phyloP scores from a whole-genome alignment of 2,797 vertebrate genomes.

The Coccyzus lansbergi region DNA sequence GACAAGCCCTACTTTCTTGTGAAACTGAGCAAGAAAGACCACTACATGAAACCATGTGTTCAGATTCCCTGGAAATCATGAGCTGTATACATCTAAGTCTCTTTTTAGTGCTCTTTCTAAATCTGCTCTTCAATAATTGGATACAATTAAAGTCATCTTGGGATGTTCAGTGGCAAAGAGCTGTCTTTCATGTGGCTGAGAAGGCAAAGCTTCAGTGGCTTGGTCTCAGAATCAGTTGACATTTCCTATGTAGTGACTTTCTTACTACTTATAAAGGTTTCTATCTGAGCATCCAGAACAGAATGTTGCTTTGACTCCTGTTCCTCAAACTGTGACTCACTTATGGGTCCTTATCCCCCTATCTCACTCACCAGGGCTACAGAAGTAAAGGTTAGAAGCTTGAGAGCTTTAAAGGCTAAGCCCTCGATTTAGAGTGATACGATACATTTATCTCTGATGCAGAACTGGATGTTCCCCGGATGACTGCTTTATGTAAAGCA shows the following conservation, averaged over 20 bases:
- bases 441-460: not conserved
- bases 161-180: not conserved
- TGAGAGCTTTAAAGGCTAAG: not conserved
- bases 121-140: not conserved
- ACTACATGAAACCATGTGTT: not conserved
- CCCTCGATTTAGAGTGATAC: not conserved
- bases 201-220: not conserved
- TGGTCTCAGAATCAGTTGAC: not conserved
- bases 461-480: not conserved
- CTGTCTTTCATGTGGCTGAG: not conserved
- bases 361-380: conserved; percentile 5
- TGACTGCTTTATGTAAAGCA: not conserved
- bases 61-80: not conserved
- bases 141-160: not conserved
- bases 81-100: not conserved
- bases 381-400: conserved; percentile 29
- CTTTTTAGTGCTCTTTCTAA: not conserved
- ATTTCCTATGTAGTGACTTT: not conserved
- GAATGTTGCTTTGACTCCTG: conserved; percentile 27
- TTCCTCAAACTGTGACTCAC: conserved; percentile 11
- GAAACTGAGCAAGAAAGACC: not conserved
- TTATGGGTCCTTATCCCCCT: not conserved
- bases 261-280: conserved; percentile 8
- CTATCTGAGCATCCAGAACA: conserved; percentile 20
- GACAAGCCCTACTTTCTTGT: not conserved